Evolutionary conservation across 2,797 vertebrate genomes (phyloP), one percentile per base, ranked within the genome.

Genomic region (Gambusia yucatana): DNA sequence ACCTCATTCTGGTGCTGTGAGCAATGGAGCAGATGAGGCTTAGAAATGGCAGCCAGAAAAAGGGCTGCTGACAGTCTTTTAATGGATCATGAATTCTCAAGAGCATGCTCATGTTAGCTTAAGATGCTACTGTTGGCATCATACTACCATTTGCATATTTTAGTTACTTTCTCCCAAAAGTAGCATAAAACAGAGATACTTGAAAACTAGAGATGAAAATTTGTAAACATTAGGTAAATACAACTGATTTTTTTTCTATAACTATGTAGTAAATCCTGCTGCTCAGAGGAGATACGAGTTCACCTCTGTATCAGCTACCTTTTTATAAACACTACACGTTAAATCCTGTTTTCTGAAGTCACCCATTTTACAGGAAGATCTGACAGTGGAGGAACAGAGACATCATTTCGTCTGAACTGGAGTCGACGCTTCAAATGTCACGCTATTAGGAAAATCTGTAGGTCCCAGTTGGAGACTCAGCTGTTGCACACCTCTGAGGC

Each of bases 1-100:
- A 86, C 75, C 84, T 75, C 79, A 74, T 84, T 79, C 72, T n/a
- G 74, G 43, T 2, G 46, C 20, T 3, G 3, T 1, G 0, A 72
- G 61, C 17, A 47, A 17, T 4, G 4, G 14, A 14, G 44, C 44
- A 46, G 14, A 14, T 46, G 13, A 47, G 14, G 46, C 46, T 17
- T 16, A 47, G 46, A 16, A 1, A 47, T 47, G 47, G 16, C 47
- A 47, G 47, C 47, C 47, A 17, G 16, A 48, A 48, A 17, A 48
- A 1, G 46, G 0, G 44, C 11, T 46, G 16, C 46, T 48, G 16
- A 48, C 5, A 4, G 5, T 48, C 47, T 48, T 48, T 17, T 48
- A 17, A 17, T 48, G 47, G 6, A 13, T 17, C 43, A 57, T 57
- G 25, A 57, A 57, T 57, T 57, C 25, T 57, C 25, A 57, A n/a